Evolutionary conservation across 37 sponge, comb jelly and placozoan species (phyloP).

Genomic region (Cladorhizidae sp.): DNA sequence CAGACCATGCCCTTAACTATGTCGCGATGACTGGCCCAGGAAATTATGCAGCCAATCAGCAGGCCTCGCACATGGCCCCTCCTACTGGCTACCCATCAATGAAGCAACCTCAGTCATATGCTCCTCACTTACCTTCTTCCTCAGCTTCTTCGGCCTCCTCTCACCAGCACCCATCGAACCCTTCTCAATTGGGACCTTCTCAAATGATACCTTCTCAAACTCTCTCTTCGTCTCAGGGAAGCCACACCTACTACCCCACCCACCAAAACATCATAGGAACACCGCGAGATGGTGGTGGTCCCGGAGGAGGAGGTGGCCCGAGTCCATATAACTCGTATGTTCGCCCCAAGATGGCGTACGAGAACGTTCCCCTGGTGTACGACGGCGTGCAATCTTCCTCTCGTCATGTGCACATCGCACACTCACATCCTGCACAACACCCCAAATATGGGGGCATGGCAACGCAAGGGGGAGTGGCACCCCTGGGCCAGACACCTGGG

Average conservation of each 20-base stretch:
- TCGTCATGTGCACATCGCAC: not conserved
- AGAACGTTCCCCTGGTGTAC: not conserved
- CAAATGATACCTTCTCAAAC: not conserved
- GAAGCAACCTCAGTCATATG: not conserved
- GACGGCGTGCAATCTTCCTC: not conserved
- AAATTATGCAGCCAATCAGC: not conserved
- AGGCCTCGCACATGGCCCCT: not conserved
- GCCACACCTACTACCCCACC: not conserved
- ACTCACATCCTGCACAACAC: not conserved
- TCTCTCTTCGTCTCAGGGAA: not conserved
- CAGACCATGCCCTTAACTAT: not conserved
- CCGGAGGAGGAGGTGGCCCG: not conserved
- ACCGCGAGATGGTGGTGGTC: not conserved
- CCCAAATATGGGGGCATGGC: constrained; percentile 8
- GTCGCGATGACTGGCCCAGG: too few relatives aligned
- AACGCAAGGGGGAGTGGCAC: not conserved
- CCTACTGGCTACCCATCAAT: constrained; percentile 4
- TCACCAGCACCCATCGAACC: not conserved
- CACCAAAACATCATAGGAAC: too few relatives aligned
- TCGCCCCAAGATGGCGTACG: not conserved
- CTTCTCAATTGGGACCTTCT: not conserved
- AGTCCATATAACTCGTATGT: not conserved
- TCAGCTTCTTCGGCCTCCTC: not conserved
- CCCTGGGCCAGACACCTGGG: not conserved
- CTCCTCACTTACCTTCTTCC: constrained; percentile 7